Base-by-base conservation (phyloP, 1,140 invertebrate genomes). In the Bombus waltoni region DNA sequence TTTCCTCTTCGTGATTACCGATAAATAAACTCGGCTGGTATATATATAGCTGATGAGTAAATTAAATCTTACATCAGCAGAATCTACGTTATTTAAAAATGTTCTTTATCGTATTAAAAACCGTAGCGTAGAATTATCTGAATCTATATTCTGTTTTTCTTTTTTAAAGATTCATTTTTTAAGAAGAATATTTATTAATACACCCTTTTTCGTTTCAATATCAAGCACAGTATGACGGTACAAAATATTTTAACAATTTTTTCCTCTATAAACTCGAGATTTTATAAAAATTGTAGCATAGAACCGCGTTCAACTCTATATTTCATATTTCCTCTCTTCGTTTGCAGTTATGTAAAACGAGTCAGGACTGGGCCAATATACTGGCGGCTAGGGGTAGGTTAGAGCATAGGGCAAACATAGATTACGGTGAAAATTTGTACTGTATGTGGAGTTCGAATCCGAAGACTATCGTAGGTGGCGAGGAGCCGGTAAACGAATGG, bases 341-440 rank as follows among this genome's bases (percentile, higher is more conserved):
- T 86, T 93, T 90, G 38, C 88, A 97, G 95, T 90, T 98, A 40
- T 96, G 96, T 91, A 97, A 97, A 92, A 97, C 97, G 89, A 96
- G 97, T 90, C 97, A 98, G 94, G 97, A 98, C 93, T 98, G 98
- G 98, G 98, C 98, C 0, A 97, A 97, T 84, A 95, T 96, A 78
- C 92, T 98, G 40, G 97, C 97, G 3, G 95, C 96, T 53, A 97
- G 95, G 83, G 97, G 97, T 65, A 95, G 94, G 76, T 96, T 98
- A 89, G 96, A 97, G 87, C 98, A 99, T 93, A 97, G 98, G 53
- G 96, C 96, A 40, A 96, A 97, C 88, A 96, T 96, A 85, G 96
- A 97, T 40, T 98, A 98, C 93, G 98, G 98, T 2, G 98, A 98
- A 93, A 98, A 98, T 93, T 96, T 98, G 81, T 98, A 97, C 91